Base-by-base conservation (phyloP, 2,888 invertebrate species). In the Pasiphila rectangulata region DNA sequence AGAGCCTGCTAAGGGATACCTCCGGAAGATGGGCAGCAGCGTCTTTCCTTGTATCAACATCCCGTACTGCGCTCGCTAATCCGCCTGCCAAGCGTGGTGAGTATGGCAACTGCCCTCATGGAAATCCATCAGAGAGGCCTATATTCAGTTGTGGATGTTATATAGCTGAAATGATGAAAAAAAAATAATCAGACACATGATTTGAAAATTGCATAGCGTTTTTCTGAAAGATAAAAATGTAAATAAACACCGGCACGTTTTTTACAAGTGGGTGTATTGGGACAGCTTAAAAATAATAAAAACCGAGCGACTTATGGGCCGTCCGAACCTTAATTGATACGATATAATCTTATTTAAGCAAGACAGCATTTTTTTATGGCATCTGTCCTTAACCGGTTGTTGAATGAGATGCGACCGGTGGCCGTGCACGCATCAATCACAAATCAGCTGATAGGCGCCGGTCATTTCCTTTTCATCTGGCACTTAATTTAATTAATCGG, bases 401-500 rank as follows among this genome's bases (percentile, higher is more conserved):
- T 64, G 69, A 72, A 69, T 69, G 65, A 63, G 65, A 60, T 61
- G 70, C 67, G 71, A 69, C 67, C 62, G 63, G 67, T 56, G 63
- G 67, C 67, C 63, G 66, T 60, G 67, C 66, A 67, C 67, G 68
- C 75, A 83, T 83, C 82, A 78, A 80, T 82, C 80, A 76, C 68
- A 64, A 69, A 83, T 82, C 85, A 87, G 85, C 86, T 85, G 86
- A 82, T 83, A 75, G 77, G 56, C 59, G 62, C 59, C 67, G 68
- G 68, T 50, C 67, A 70, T 73, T 81, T 80, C 80, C 79, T 79
- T 82, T 83, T 84, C 83, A 81, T 82, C 82, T 77, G 74, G 72
- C 75, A 75, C 72, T 80, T 78, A 61, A 75, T 78, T 75, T 79
- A 83, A 86, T 85, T 83, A 86, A 84, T 82, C 67, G 72, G 59